phyloP scores from a whole-genome alignment of 2,113 vertebrate genomes.

The Sterna hirundo region DNA sequence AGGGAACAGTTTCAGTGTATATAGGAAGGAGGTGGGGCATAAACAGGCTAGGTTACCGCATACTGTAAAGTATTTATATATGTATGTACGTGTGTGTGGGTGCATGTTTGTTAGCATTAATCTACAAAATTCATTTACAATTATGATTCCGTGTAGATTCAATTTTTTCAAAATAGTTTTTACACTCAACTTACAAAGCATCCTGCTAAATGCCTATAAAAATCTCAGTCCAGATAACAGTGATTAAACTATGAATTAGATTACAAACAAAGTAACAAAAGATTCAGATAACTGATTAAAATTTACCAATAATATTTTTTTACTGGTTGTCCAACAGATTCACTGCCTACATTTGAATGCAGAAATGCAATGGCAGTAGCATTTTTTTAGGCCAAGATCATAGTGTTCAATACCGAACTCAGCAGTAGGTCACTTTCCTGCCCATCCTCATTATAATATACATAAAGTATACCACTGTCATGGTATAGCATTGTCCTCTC shows the following conservation, averaged over 20 bases:
- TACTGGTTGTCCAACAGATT: neutral
- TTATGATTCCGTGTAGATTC: neutral
- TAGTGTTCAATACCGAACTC: neutral
- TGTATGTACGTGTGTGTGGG: rapidly evolving
- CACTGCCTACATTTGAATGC: neutral
- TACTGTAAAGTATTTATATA: neutral
- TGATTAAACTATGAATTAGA: neutral
- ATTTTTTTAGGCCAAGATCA: neutral
- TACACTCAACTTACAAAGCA: neutral
- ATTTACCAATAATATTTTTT: neutral
- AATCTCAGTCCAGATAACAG: neutral
- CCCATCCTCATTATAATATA: neutral
- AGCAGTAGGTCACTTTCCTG: neutral
- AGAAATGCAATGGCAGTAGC: neutral
- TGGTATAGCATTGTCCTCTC: neutral
- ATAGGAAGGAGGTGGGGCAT: neutral
- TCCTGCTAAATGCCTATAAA: neutral
- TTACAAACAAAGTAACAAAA: neutral
- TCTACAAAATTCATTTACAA: neutral
- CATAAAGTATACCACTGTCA: neutral
- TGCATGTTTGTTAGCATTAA: neutral
- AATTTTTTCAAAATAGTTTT: neutral
- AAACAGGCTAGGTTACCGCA: neutral
- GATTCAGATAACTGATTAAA: neutral
- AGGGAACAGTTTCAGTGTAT: neutral